Conservation (phyloP, 2,888 invertebrate species). For the Morpho deidamia region DNA sequence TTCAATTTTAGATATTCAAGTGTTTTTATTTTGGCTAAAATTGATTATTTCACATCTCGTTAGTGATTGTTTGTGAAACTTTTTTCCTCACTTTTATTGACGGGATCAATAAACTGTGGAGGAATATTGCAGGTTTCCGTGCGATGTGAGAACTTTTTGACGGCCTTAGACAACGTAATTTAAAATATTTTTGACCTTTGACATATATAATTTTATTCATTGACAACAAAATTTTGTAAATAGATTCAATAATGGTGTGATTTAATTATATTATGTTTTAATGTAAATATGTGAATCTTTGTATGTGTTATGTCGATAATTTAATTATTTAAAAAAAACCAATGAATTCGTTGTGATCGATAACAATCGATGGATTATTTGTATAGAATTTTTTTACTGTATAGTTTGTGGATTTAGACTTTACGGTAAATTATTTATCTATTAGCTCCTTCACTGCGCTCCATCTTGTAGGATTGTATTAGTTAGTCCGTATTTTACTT, state of each 20-base stretch:
- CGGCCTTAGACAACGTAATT: conserved; percentile 1
- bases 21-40: too few relatives aligned
- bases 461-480: conserved; percentile 1
- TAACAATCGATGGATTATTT: conserved; percentile 58
- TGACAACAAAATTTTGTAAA: conserved; percentile 52
- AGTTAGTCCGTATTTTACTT: not conserved
- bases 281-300: conserved; percentile 73
- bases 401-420: conserved; percentile 59
- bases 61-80: conserved; percentile 7
- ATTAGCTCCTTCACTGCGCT: conserved; percentile 39
- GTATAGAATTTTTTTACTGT: conserved; percentile 63
- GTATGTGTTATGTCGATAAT: conserved; percentile 54
- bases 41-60: too few relatives aligned
- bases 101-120: conserved; percentile 38
- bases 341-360: conserved; percentile 59
- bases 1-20: too few relatives aligned
- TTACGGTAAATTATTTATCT: conserved; percentile 46
- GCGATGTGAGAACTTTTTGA: conserved; percentile 21
- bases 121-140: conserved; percentile 26
- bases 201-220: conserved; percentile 24
- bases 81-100: conserved; percentile 49
- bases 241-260: conserved; percentile 57
- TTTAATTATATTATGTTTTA: conserved; percentile 51
- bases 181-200: not conserved
- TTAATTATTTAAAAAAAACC: conserved; percentile 47